A percentile compares a stretch with the other conserved stretches of the same genome.
Evolutionary conservation across 2,888 invertebrate genomes (phyloP).

Genomic region (Liodrosophila aerea): DNA sequence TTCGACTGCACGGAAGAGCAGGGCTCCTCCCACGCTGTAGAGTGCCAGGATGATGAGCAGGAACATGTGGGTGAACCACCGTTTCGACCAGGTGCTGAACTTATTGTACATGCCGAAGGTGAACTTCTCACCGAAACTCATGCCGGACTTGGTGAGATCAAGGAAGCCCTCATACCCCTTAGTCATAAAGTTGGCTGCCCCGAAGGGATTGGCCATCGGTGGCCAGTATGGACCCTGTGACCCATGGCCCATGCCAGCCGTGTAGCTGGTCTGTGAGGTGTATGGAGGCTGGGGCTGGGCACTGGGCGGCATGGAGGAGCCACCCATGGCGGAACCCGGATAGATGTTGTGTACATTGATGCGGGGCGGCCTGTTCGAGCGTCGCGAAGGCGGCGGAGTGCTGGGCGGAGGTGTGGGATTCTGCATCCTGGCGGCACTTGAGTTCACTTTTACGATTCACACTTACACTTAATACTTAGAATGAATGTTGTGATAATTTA

Average conservation of each 20-base stretch:
- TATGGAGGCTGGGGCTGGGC: slow-evolving; percentile 62
- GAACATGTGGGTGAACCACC: slow-evolving; percentile 95
- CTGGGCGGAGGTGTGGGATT: slow-evolving; percentile 41
- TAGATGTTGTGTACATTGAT: slow-evolving; percentile 76
- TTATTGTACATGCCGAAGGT: slow-evolving; percentile 91
- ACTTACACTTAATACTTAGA: no score
- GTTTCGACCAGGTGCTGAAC: slow-evolving; percentile 89
- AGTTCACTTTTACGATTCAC: slow-evolving; percentile 1
- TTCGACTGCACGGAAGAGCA: slow-evolving; percentile 90
- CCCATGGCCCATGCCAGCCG: slow-evolving; percentile 41
- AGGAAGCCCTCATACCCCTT: slow-evolving; percentile 90
- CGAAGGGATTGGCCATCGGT: slow-evolving; percentile 82
- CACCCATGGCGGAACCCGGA: slow-evolving; percentile 55
- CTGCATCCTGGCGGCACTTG: slow-evolving; percentile 24
- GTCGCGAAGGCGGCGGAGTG: slow-evolving; percentile 63
- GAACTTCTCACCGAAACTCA: slow-evolving; percentile 92
- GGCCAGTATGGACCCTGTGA: slow-evolving; percentile 80
- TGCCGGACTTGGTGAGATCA: slow-evolving; percentile 90
- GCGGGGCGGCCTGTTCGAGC: slow-evolving; percentile 79
- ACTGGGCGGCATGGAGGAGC: slow-evolving; percentile 71
- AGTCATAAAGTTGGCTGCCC: slow-evolving; percentile 90
- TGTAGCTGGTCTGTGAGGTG: slow-evolving; percentile 72
- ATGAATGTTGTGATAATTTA: no score
- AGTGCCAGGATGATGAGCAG: slow-evolving; percentile 89
- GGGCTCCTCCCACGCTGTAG: slow-evolving; percentile 92